A percentile compares a stretch with the other conserved stretches of the same genome.
These are phyloP conservation scores for Mirounga angustirostris DNA, from an alignment of 2,113 vertebrate species.

Conservation along the genomic window DNA sequence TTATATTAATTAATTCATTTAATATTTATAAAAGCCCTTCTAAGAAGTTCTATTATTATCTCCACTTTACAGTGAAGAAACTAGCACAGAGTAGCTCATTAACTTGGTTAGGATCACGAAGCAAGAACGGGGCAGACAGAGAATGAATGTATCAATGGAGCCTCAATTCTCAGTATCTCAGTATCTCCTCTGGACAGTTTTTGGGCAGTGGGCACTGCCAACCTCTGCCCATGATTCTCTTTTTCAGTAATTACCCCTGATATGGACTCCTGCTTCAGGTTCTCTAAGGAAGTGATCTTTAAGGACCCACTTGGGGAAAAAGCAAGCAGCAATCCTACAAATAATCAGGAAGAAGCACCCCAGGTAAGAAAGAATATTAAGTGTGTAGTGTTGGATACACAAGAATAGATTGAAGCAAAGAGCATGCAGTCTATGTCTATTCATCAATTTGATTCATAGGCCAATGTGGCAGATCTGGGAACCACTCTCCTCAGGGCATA, in stretches of 20 bases:
- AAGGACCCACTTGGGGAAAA: background rate
- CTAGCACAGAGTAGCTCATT: background rate
- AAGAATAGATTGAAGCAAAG: background rate
- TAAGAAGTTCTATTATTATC: conserved; percentile 26
- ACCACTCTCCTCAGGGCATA: background rate
- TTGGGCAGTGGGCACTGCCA: no score
- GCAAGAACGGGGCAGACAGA: background rate
- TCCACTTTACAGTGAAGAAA: conserved; percentile 50
- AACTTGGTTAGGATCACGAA: background rate
- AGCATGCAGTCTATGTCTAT: background rate
- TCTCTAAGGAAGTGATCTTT: background rate
- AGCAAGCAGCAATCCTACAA: background rate
- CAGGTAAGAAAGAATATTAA: background rate
- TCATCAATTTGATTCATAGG: background rate
- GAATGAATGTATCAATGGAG: background rate
- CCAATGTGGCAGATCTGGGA: background rate
- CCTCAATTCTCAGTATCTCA: background rate
- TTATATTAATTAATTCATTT: background rate
- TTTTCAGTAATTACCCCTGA: background rate
- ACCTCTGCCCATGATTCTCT: background rate
- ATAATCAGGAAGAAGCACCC: background rate
- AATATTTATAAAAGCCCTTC: conserved; percentile 13
- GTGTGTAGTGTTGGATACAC: background rate
- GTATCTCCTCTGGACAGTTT: background rate
- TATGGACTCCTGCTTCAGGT: background rate